These are phyloP conservation scores for Pseudeuparius sepicola DNA, from an alignment of 2,888 invertebrate species.

Conservation along the genomic window DNA sequence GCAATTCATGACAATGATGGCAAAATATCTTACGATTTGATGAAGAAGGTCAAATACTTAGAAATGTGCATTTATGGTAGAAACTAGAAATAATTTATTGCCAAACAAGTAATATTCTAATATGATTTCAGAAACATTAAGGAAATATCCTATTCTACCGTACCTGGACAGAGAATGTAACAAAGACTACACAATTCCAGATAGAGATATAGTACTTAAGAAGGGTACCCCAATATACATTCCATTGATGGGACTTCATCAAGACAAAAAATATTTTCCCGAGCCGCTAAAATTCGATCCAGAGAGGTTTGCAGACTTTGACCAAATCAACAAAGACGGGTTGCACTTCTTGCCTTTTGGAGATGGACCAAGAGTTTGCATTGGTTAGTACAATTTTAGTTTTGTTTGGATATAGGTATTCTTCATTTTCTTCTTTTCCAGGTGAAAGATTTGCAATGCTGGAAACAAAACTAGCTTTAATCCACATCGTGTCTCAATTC, in stretches of 20 bases:
- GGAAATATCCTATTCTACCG: constrained; percentile 36
- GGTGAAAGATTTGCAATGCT: too few relatives aligned
- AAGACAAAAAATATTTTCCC: constrained; percentile 27
- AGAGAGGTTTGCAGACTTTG: constrained; percentile 27
- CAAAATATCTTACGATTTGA: constrained; percentile 43
- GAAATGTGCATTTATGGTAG: too few relatives aligned
- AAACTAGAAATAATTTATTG: too few relatives aligned
- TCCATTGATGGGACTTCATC: constrained; percentile 24
- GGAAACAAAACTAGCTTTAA: too few relatives aligned
- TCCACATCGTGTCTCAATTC: too few relatives aligned
- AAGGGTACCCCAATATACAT: constrained; percentile 34
- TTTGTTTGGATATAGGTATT: too few relatives aligned
- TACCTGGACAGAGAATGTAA: constrained; percentile 29
- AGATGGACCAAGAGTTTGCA: constrained; percentile 28
- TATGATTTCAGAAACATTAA: too few relatives aligned
- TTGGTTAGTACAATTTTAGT: constrained; percentile 25
- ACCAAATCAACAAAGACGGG: constrained; percentile 19
- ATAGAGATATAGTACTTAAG: constrained; percentile 28
- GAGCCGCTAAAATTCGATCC: constrained; percentile 28
- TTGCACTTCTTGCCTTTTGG: constrained; percentile 28
- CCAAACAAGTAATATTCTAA: too few relatives aligned
- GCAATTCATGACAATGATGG: constrained; percentile 37
- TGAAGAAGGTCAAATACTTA: too few relatives aligned
- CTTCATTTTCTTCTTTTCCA: too few relatives aligned
- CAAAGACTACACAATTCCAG: constrained; percentile 29